These are phyloP conservation scores for Aegotheles bennettii DNA, from an alignment of 2,113 vertebrate species.

Conservation along the genomic window DNA sequence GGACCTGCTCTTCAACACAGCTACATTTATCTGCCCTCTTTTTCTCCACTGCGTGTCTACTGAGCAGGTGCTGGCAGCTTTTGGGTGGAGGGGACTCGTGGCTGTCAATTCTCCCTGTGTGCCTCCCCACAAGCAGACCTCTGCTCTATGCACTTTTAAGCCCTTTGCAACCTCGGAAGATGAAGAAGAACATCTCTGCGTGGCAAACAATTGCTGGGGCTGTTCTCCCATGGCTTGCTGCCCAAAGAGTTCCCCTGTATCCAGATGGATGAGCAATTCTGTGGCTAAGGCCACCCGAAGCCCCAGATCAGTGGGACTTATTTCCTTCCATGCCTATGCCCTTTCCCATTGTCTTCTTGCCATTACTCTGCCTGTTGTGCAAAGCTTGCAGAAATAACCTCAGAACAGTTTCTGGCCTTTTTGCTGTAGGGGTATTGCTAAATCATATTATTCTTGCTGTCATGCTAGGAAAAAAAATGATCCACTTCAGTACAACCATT, in stretches of 20 bases:
- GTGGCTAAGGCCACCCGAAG: neutral
- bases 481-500: constrained; percentile 28
- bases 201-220: neutral
- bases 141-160: neutral
- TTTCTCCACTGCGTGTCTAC: neutral
- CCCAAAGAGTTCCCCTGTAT: neutral
- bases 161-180: neutral
- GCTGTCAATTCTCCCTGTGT: neutral
- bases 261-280: neutral
- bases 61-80: neutral
- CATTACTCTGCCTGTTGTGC: neutral
- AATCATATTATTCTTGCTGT: constrained; percentile 45
- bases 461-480: neutral
- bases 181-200: neutral
- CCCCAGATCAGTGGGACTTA: neutral
- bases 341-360: neutral
- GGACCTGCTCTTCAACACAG: neutral
- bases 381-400: constrained; percentile 23
- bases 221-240: neutral
- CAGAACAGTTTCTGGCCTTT: neutral
- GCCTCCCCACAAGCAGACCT: neutral
- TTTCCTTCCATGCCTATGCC: neutral
- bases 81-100: accelerated
- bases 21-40: neutral
- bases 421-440: neutral